A percentile compares a stretch with the other conserved stretches of the same genome.
These are phyloP conservation scores for Acrossocheilus fasciatus DNA, from an alignment of 2,797 vertebrate species.

Conservation along the genomic window DNA sequence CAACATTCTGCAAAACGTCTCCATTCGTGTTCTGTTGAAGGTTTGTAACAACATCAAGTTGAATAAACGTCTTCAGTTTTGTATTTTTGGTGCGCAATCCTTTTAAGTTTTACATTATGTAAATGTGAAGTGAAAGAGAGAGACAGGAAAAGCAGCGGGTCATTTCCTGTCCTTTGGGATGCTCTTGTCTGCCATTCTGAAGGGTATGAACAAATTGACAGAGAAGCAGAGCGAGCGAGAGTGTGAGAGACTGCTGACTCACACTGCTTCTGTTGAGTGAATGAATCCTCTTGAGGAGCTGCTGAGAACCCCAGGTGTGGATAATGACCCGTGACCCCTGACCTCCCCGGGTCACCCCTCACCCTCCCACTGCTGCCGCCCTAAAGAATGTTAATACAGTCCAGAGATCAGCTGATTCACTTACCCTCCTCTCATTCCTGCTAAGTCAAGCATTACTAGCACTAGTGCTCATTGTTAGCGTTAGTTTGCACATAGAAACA, in stretches of 20 bases:
- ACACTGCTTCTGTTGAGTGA: constrained; percentile 55
- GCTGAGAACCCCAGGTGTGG: constrained; percentile 62
- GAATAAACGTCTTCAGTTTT: neutral
- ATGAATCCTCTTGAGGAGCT: constrained; percentile 56
- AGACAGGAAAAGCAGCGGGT: constrained; percentile 20
- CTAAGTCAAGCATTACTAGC: constrained; percentile 12
- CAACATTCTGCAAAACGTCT: neutral
- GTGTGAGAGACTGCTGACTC: constrained; percentile 78
- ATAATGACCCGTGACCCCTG: constrained; percentile 74
- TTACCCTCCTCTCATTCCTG: constrained; percentile 47
- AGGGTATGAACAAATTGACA: constrained; percentile 12
- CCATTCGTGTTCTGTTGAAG: neutral
- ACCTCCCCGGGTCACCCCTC: constrained; percentile 66
- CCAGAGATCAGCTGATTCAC: constrained; percentile 69
- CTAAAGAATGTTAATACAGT: constrained; percentile 75
- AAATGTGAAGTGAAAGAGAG: constrained; percentile 1
- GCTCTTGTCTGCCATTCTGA: constrained; percentile 64
- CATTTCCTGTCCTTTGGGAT: constrained; percentile 58
- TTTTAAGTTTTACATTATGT: constrained; percentile 24
- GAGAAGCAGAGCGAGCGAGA: constrained; percentile 28
- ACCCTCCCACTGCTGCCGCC: constrained; percentile 51
- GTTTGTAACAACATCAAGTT: neutral
- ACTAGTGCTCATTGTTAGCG: neutral
- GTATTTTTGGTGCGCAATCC: neutral
- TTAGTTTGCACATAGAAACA: neutral